These are phyloP conservation scores for Sylvilagus floridanus DNA, from an alignment of 2,797 vertebrate genomes.

Conservation along the genomic window DNA sequence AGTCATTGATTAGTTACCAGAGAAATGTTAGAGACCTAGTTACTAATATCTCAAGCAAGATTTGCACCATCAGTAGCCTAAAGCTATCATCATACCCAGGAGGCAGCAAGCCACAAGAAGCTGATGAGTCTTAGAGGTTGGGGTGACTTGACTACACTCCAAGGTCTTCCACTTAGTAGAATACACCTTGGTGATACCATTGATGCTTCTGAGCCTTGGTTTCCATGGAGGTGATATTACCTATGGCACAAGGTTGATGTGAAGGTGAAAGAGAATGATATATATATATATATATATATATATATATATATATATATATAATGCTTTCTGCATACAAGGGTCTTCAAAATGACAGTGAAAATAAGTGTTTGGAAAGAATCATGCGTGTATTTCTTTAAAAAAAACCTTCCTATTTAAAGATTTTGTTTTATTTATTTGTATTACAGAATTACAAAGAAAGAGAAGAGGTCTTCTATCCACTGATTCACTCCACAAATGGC, in stretches of 20 bases:
- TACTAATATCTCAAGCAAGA: not conserved
- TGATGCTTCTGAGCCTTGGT: not conserved
- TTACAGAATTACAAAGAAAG: too few relatives aligned
- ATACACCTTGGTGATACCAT: not conserved
- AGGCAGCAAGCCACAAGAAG: not conserved
- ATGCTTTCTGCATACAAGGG: not conserved
- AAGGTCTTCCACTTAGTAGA: not conserved
- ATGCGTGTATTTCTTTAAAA: too few relatives aligned
- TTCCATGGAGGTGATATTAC: not conserved
- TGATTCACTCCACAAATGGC: too few relatives aligned
- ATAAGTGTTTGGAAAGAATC: too few relatives aligned
- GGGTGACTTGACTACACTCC: not conserved
- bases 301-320: too few relatives aligned
- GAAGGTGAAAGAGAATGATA: not conserved
- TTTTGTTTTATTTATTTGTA: too few relatives aligned
- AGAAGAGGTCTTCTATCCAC: too few relatives aligned
- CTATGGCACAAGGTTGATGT: not conserved
- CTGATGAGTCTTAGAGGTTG: not conserved
- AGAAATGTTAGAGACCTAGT: not conserved
- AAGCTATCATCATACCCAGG: fast-evolving
- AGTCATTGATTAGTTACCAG: not conserved
- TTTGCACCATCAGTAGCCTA: not conserved
- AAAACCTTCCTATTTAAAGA: too few relatives aligned
- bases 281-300: too few relatives aligned
- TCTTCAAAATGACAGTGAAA: too few relatives aligned